A percentile compares a stretch with the other conserved stretches of the same genome.
Conservation (phyloP, 2,113 vertebrate species). For the Thunnus thynnus region DNA sequence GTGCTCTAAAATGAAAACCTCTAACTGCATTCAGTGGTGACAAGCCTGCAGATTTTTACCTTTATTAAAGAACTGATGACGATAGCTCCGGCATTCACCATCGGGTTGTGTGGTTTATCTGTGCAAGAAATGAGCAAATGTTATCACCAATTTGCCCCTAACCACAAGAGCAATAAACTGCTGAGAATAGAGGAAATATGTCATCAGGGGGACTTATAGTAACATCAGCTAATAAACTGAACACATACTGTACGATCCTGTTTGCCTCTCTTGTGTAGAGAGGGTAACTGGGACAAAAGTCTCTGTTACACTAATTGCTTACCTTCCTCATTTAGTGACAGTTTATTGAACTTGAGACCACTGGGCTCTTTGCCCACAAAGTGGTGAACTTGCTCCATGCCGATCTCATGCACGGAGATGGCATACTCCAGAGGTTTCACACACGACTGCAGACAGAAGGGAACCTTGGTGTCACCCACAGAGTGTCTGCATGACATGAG, state of each 20-base stretch:
- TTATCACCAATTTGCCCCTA: conserved; percentile 22
- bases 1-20: conserved; percentile 19
- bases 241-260: conserved; percentile 1
- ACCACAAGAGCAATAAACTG: conserved; percentile 42
- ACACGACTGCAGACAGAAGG: conserved; percentile 94
- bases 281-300: background rate
- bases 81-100: conserved; percentile 94
- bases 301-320: conserved; percentile 19
- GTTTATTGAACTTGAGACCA: conserved; percentile 91
- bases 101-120: conserved; percentile 94
- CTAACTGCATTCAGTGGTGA: background rate
- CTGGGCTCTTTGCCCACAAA: conserved; percentile 93
- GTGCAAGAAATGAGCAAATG: conserved; percentile 58
- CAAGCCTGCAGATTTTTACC: conserved; percentile 74
- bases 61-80: conserved; percentile 93
- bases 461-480: conserved; percentile 90
- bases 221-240: conserved; percentile 18
- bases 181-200: conserved; percentile 20
- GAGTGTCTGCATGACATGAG: conserved; percentile 84
- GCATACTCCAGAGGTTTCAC: conserved; percentile 92
- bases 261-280: background rate
- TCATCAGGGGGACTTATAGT: background rate
- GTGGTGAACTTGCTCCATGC: conserved; percentile 86
- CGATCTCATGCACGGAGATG: conserved; percentile 87
- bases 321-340: conserved; percentile 90